Conservation (phyloP, 2,888 invertebrate species). For the Plagodis pulveraria region DNA sequence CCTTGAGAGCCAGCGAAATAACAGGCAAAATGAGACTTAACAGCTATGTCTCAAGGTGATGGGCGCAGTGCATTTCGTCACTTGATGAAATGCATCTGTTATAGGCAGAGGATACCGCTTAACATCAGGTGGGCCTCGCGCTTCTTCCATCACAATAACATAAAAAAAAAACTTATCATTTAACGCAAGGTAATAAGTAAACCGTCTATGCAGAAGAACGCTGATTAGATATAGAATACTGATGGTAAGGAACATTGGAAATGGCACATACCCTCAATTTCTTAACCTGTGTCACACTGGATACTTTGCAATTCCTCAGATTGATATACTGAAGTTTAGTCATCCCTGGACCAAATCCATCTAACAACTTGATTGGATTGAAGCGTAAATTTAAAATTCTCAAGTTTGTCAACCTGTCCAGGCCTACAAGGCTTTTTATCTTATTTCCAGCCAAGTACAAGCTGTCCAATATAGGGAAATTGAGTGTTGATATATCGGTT, state of each 20-base stretch:
- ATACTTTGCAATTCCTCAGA: constrained; percentile 82
- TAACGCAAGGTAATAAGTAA: too few relatives aligned
- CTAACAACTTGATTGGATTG: constrained; percentile 85
- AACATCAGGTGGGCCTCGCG: too few relatives aligned
- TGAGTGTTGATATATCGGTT: constrained; percentile 69
- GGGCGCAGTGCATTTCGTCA: too few relatives aligned
- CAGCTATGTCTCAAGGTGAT: too few relatives aligned
- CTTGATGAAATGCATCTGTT: too few relatives aligned
- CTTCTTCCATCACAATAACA: too few relatives aligned
- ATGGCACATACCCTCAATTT: constrained; percentile 74
- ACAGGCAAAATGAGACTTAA: too few relatives aligned
- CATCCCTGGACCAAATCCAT: constrained; percentile 75
- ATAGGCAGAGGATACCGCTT: too few relatives aligned
- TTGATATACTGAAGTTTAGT: constrained; percentile 83
- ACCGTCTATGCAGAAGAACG: too few relatives aligned
- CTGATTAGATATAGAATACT: too few relatives aligned
- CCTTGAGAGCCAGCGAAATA: too few relatives aligned
- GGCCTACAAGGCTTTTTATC: constrained; percentile 85
- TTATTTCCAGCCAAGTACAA: constrained; percentile 92
- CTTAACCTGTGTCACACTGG: constrained; percentile 78
- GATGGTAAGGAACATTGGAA: not conserved
- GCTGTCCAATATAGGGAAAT: constrained; percentile 86
- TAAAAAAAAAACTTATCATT: too few relatives aligned
- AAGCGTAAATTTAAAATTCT: constrained; percentile 89
- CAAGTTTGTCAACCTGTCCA: constrained; percentile 86